Evolutionary conservation across 2,113 vertebrate species (phyloP).

Genomic region (Istiophorus platypterus): DNA sequence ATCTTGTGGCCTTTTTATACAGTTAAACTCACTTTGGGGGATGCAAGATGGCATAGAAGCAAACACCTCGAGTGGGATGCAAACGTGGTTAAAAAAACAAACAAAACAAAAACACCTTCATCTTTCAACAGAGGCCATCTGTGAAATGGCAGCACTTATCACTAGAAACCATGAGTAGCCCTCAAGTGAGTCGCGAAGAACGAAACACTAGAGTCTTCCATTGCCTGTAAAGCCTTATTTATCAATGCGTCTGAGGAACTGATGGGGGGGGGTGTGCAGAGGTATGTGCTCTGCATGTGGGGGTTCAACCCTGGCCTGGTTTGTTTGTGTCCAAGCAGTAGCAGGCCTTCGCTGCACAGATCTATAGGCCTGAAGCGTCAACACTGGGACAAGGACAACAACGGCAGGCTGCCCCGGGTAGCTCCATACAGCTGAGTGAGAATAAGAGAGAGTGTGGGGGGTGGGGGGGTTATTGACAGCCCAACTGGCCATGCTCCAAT

Average conservation of each 20-base stretch:
- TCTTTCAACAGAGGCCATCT: conserved; percentile 22
- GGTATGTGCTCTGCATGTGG: conserved; percentile 52
- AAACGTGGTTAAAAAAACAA: no score
- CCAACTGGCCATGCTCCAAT: conserved; percentile 49
- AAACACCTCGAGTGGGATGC: conserved; percentile 12
- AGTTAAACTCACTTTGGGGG: not conserved
- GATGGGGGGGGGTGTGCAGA: conserved; percentile 18
- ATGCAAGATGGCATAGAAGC: conserved; percentile 17
- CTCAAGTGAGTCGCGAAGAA: conserved; percentile 21
- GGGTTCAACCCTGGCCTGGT: conserved; percentile 5
- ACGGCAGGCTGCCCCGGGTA: conserved; percentile 33
- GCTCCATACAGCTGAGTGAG: conserved; percentile 15
- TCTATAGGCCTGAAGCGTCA: conserved; percentile 51
- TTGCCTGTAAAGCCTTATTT: conserved; percentile 28
- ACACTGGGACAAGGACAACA: conserved; percentile 46
- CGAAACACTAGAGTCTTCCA: conserved; percentile 15
- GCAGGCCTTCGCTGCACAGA: conserved; percentile 41
- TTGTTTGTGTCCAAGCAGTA: conserved; percentile 36
- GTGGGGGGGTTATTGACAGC: conserved; percentile 26
- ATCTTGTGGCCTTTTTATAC: conserved; percentile 20
- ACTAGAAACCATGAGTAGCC: conserved; percentile 19
- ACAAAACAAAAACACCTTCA: conserved; percentile 35
- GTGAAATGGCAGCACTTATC: conserved; percentile 22
- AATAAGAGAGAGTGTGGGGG: conserved; percentile 1
- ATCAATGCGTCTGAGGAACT: conserved; percentile 8